phyloP scores from a whole-genome alignment of 92 coral and sea anemone genomes.

The Actinernus sp. region DNA sequence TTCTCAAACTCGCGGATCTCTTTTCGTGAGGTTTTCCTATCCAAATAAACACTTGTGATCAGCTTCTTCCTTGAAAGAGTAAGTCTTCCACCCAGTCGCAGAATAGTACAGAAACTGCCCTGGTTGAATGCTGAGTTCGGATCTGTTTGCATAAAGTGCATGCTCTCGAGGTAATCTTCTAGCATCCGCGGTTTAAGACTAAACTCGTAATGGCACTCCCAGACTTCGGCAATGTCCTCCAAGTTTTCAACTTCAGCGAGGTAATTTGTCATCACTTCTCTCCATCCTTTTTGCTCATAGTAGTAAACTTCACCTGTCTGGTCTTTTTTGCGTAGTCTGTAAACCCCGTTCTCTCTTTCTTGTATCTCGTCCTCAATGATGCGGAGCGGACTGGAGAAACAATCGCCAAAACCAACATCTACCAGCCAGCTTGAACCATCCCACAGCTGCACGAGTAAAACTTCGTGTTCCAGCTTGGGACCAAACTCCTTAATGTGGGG shows the following conservation, averaged over 20 bases:
- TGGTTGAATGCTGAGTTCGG: slow-evolving; percentile 26
- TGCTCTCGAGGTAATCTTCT: slow-evolving; percentile 13
- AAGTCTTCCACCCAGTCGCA: slow-evolving; percentile 56
- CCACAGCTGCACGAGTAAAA: slow-evolving; percentile 3
- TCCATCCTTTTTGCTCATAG: background rate
- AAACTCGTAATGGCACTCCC: slow-evolving; percentile 17
- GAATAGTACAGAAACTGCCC: slow-evolving; percentile 37
- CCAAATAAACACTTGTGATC: background rate
- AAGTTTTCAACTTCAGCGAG: background rate
- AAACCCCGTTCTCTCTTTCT: slow-evolving; percentile 25
- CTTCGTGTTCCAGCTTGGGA: slow-evolving; percentile 12
- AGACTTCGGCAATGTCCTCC: background rate
- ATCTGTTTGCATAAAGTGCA: slow-evolving; percentile 2
- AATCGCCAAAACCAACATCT: slow-evolving; percentile 61
- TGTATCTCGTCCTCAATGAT: slow-evolving; percentile 33
- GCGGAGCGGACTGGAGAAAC: slow-evolving; percentile 29
- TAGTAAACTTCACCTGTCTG: background rate
- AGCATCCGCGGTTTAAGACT: slow-evolving; percentile 16
- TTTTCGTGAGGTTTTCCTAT: slow-evolving; percentile 4
- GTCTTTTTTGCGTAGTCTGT: slow-evolving; percentile 37
- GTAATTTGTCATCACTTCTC: background rate
- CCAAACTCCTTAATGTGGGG: background rate
- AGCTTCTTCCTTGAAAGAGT: slow-evolving; percentile 31
- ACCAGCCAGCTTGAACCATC: slow-evolving; percentile 27
- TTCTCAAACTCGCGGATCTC: slow-evolving; percentile 8